A percentile compares a stretch with the other conserved stretches of the same genome.
Evolutionary conservation across 1,140 invertebrate species (phyloP).

Genomic region (Lineus longissimus): DNA sequence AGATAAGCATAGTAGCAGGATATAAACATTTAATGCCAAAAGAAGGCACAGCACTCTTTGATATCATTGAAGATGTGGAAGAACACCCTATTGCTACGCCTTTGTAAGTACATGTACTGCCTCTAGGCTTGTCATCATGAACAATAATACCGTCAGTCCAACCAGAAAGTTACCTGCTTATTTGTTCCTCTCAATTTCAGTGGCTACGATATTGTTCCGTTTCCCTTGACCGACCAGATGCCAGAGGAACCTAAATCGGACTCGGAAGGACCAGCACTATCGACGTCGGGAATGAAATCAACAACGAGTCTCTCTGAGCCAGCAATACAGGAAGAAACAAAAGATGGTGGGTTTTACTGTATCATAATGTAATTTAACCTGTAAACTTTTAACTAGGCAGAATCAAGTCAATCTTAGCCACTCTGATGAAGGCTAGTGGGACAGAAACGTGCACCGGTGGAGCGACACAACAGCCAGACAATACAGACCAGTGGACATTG

Average conservation of each 20-base stretch:
- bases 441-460: too few species aligned
- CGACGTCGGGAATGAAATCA: neutral
- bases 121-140: neutral
- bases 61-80: constrained; percentile 49
- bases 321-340: neutral
- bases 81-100: constrained; percentile 47
- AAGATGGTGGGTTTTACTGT: neutral
- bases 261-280: neutral
- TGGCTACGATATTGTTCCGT: constrained; percentile 37
- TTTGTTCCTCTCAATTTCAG: constrained; percentile 18
- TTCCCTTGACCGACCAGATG: constrained; percentile 35
- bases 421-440: too few species aligned
- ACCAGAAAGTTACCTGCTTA: neutral
- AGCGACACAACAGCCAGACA: too few species aligned
- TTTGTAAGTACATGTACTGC: constrained; percentile 35
- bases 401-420: too few species aligned
- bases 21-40: constrained; percentile 39
- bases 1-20: constrained; percentile 41
- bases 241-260: neutral
- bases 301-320: neutral
- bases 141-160: too few species aligned
- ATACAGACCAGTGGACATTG: too few species aligned
- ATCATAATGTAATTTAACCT: too few species aligned
- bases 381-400: too few species aligned
- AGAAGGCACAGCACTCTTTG: constrained; percentile 41